A percentile compares a stretch with the other conserved stretches of the same genome.
Conservation (phyloP, 2,113 vertebrate genomes). For the Balaeniceps rex region DNA sequence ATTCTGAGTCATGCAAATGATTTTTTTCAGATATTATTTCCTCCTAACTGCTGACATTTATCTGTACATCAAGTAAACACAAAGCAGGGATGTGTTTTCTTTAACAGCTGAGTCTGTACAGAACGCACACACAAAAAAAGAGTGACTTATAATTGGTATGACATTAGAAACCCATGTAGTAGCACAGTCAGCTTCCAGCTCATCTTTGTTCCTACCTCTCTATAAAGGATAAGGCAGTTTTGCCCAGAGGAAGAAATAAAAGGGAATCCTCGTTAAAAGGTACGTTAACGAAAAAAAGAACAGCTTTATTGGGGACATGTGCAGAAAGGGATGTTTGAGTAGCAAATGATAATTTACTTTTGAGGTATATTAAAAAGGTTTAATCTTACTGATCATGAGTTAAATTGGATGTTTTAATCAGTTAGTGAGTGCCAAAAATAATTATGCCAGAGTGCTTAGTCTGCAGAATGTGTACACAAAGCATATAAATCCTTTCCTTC, state of each 20-base stretch:
- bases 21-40: slow-evolving; percentile 45
- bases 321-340: slow-evolving; percentile 71
- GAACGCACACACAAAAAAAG: not conserved
- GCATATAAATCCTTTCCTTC: slow-evolving; percentile 91
- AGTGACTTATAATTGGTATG: slow-evolving; percentile 61
- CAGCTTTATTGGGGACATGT: slow-evolving; percentile 71
- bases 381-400: slow-evolving; percentile 90
- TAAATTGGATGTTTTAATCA: slow-evolving; percentile 90
- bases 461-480: slow-evolving; percentile 90
- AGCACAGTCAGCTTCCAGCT: slow-evolving; percentile 60
- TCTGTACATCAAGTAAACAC: slow-evolving; percentile 50
- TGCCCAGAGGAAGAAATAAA: slow-evolving; percentile 79
- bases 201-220: slow-evolving; percentile 72
- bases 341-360: slow-evolving; percentile 82
- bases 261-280: slow-evolving; percentile 76
- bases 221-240: slow-evolving; percentile 72
- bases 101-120: slow-evolving; percentile 45
- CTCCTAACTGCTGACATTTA: slow-evolving; percentile 12
- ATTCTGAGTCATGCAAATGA: slow-evolving; percentile 14
- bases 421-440: slow-evolving; percentile 89
- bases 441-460: slow-evolving; percentile 93
- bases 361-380: slow-evolving; percentile 87
- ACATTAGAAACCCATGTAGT: slow-evolving; percentile 64
- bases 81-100: slow-evolving; percentile 44
- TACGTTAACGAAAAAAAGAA: slow-evolving; percentile 71